phyloP scores from a whole-genome alignment of 2,113 vertebrate species.

The Acrocephalus arundinaceus region DNA sequence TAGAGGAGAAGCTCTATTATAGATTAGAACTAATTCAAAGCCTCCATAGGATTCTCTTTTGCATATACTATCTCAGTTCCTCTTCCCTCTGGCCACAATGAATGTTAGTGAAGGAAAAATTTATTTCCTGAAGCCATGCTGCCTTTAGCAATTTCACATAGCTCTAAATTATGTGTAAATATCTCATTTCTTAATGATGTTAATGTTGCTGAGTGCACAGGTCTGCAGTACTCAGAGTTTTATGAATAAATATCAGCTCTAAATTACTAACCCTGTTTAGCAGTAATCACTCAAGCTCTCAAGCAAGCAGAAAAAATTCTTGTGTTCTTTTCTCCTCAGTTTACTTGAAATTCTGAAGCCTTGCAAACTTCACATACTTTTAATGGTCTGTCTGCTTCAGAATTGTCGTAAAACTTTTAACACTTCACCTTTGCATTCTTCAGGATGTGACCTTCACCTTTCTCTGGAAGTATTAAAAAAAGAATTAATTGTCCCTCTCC shows the following conservation, averaged over 20 bases:
- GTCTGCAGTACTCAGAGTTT: background rate
- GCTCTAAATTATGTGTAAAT: conserved; percentile 1
- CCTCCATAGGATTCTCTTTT: background rate
- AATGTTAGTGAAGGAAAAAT: background rate
- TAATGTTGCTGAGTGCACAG: background rate
- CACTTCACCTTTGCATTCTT: background rate
- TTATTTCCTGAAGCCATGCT: conserved; percentile 26
- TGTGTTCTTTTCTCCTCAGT: background rate
- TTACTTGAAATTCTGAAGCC: background rate
- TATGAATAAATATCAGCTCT: background rate
- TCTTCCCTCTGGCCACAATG: background rate
- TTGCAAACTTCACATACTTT: background rate
- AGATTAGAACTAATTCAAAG: background rate
- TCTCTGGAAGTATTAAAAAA: background rate
- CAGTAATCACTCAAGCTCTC: background rate
- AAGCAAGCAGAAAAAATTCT: background rate
- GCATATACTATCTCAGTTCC: background rate
- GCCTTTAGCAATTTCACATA: conserved; percentile 21
- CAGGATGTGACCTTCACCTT: background rate
- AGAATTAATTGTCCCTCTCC: background rate
- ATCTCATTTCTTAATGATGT: conserved; percentile 34
- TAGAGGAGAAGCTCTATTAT: background rate
- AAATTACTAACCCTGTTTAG: background rate
- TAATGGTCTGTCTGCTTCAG: background rate
- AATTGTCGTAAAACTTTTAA: background rate